A percentile compares a stretch with the other conserved stretches of the same genome.
Conservation (phyloP, 2,113 vertebrate genomes). For the Spea bombifrons region DNA sequence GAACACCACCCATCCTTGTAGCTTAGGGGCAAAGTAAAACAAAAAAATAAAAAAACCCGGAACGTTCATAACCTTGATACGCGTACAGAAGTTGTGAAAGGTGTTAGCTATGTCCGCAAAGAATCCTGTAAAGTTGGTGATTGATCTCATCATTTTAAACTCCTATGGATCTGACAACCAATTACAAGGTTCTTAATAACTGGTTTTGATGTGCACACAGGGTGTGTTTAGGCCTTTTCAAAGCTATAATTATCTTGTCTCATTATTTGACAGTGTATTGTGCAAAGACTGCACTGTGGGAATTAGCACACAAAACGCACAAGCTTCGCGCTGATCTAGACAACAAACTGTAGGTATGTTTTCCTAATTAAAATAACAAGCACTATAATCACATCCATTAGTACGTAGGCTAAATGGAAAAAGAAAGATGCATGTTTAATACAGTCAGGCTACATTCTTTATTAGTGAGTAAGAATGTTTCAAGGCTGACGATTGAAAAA, state of each 20-base stretch:
- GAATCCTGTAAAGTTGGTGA: slow-evolving; percentile 54
- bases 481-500: neutral
- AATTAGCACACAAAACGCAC: slow-evolving; percentile 56
- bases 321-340: slow-evolving; percentile 50
- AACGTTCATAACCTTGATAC: neutral
- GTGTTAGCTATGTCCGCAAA: slow-evolving; percentile 43
- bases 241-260: slow-evolving; percentile 72
- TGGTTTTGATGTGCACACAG: slow-evolving; percentile 57
- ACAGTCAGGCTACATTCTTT: slow-evolving; percentile 9
- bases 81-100: slow-evolving; percentile 37
- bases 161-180: slow-evolving; percentile 62
- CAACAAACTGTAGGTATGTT: slow-evolving; percentile 52
- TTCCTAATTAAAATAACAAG: slow-evolving; percentile 61
- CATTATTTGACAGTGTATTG: slow-evolving; percentile 64
- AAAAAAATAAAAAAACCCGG: no score
- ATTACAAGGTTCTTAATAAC: slow-evolving; percentile 70
- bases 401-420: slow-evolving; percentile 49
- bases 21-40: slow-evolving; percentile 1
- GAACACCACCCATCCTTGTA: slow-evolving; percentile 10
- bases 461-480: neutral
- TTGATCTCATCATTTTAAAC: slow-evolving; percentile 62
- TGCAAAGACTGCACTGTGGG: slow-evolving; percentile 61
- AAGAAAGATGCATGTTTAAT: slow-evolving; percentile 38
- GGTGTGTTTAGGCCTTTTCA: slow-evolving; percentile 60
- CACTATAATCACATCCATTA: slow-evolving; percentile 54